Conservation (phyloP, 1,140 invertebrate species). For the Drosophila pachea region DNA sequence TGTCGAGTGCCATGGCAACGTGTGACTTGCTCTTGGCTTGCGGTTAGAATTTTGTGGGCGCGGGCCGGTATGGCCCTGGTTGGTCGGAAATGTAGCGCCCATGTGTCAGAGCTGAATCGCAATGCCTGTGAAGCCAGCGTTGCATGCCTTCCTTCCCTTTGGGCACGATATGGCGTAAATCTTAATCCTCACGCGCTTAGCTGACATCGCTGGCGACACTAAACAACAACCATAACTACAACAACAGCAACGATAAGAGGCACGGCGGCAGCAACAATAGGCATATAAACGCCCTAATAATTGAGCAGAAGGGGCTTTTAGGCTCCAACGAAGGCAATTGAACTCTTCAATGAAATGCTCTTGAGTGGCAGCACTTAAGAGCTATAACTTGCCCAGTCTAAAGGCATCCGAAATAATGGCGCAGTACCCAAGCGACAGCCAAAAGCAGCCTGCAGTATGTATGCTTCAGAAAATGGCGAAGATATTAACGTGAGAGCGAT, state of each 20-base stretch:
- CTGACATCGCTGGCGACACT: constrained; percentile 55
- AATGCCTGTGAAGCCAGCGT: constrained; percentile 18
- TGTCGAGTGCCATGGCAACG: constrained; percentile 54
- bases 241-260: constrained; percentile 21
- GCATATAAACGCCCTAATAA: constrained; percentile 18
- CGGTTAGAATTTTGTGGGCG: constrained; percentile 50
- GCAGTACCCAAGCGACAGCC: no score
- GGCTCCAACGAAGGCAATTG: not conserved
- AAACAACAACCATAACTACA: constrained; percentile 35
- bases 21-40: constrained; percentile 52
- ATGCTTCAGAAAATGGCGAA: no score
- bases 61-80: constrained; percentile 29
- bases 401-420: no score
- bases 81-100: constrained; percentile 67
- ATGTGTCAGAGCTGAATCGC: constrained; percentile 65
- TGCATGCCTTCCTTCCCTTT: constrained; percentile 30
- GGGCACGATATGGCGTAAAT: constrained; percentile 61
- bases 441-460: no score
- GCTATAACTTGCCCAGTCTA: not conserved
- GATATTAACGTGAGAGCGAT: not conserved
- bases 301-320: constrained; percentile 15
- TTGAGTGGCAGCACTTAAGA: not conserved
- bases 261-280: no score
- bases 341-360: not conserved
- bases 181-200: constrained; percentile 70